Conservation (phyloP, 35 echinoderm and acorn worm species). For the Lytechinus variegatus region DNA sequence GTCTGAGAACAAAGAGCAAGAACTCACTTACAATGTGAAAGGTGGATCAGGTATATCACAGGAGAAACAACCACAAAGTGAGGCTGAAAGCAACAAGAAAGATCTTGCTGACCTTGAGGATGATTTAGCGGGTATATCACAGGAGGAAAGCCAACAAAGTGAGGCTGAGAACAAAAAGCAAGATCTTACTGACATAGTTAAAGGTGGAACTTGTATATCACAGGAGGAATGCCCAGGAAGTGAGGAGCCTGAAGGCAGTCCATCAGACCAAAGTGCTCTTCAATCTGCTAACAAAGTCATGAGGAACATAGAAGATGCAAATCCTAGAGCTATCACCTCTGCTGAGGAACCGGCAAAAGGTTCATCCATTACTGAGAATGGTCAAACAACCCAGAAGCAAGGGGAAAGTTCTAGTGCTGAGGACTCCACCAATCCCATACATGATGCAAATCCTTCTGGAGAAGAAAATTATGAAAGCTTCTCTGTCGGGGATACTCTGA, state of each 20-base stretch:
- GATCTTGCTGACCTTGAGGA: too few species aligned
- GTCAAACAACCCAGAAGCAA: neutral
- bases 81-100: neutral
- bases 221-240: neutral
- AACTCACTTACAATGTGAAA: neutral
- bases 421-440: neutral
- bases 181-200: neutral
- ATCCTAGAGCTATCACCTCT: neutral
- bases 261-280: neutral
- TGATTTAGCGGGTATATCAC: too few species aligned
- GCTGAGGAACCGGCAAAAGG: neutral
- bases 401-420: neutral
- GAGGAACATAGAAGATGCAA: neutral
- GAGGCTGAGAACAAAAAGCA: neutral
- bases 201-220: slow-evolving; percentile 25
- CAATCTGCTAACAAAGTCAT: neutral
- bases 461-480: neutral
- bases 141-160: neutral
- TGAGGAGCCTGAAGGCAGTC: neutral
- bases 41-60: slow-evolving; percentile 32
- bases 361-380: neutral
- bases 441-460: too few species aligned
- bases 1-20: too few species aligned
- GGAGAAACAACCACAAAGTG: neutral
- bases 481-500: neutral